Evolutionary conservation across 2,888 invertebrate species (phyloP).

Genomic region (Melinaea marsaeus): DNA sequence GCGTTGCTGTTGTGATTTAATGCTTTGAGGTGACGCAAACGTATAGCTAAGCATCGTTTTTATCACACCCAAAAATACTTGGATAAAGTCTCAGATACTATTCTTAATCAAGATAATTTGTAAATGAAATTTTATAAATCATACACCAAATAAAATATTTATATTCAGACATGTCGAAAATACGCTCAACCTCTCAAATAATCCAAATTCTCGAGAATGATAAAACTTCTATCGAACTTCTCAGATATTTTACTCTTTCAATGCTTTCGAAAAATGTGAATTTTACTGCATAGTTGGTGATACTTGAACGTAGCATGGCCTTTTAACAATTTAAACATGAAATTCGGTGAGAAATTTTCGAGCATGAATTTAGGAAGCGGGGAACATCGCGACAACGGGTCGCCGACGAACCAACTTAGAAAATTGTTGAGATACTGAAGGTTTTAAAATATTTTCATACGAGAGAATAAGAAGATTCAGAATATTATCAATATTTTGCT

Average conservation of each 20-base stretch:
- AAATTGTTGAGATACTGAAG: conserved; percentile 29
- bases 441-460: conserved; percentile 26
- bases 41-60: background rate
- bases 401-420: conserved; percentile 31
- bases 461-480: conserved; percentile 1
- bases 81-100: too few relatives aligned
- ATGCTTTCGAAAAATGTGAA: conserved; percentile 32
- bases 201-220: conserved; percentile 16
- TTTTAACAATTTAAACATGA: conserved; percentile 67
- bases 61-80: background rate
- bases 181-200: background rate
- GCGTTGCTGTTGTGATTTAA: conserved; percentile 37
- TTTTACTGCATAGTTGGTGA: conserved; percentile 33
- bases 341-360: conserved; percentile 58
- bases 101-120: too few relatives aligned
- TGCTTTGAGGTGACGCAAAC: conserved; percentile 6
- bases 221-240: conserved; percentile 26
- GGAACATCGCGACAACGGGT: conserved; percentile 32
- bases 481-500: conserved; percentile 17
- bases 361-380: conserved; percentile 53
- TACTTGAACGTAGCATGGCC: conserved; percentile 38
- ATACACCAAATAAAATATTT: background rate
- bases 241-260: conserved; percentile 31
- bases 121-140: too few relatives aligned
- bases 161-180: background rate